Evolutionary conservation across 2,797 vertebrate genomes (phyloP), one percentile per base, ranked within the genome.

Genomic region (Ceryle rudis): DNA sequence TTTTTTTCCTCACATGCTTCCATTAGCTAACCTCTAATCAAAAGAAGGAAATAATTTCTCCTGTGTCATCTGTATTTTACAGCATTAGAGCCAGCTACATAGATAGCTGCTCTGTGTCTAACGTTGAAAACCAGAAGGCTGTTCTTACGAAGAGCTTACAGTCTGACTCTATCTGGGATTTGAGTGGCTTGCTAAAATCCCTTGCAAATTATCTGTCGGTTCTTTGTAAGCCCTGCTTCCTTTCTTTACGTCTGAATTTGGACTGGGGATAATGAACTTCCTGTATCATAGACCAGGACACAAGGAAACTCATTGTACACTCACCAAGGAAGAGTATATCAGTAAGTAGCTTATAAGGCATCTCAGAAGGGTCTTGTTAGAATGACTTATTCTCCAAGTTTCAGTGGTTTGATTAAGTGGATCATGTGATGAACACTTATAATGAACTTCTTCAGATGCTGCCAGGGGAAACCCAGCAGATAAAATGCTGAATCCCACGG

Each of bases 281-380:
- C 98, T 98, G 98, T 96, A 92, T 96, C 95, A 84, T 80, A 90
- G 92, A 83, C 80, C 17, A 16, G 84, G 57, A 84, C 35, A 98
- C 97, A 98, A 98, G 98, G 97, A 96, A 97, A 95, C 87, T 89
- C 97, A 97, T 98, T 98, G 98, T 98, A 47, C 71, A 12, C 85
- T 92, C 74, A 94, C 82, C 87, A 95, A 96, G 95, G 97, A 97
- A 95, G 97, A 95, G 94, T 37, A 23, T 97, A 97, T 97, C 97
- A 97, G 94, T 97, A 96, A 97, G 96, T 62, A 95, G 97, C 95
- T 97, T 96, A 96, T 96, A 95, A 96, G 97, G 95, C 94, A 92
- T 88, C 78, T 97, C 97, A 97, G 96, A 97, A 95, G 93, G 93
- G 95, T 96, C 96, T 96, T 98, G 97, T 97, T 97, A 97, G 94